phyloP scores from a whole-genome alignment of 1,140 invertebrate species.

The Geopemphigus sp. region DNA sequence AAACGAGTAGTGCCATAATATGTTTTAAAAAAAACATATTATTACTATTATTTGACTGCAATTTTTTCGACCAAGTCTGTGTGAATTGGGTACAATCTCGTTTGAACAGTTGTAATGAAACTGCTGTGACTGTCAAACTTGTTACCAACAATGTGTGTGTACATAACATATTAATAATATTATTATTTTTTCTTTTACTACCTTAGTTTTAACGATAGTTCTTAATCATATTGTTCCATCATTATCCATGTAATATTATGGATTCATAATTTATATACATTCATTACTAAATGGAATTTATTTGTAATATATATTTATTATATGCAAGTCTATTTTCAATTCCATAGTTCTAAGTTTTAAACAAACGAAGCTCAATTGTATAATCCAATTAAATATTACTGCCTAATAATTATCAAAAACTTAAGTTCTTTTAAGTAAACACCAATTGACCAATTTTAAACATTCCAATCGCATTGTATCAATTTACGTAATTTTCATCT shows the following conservation, averaged over 20 bases:
- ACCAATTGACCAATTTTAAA: background rate
- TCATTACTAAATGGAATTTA: constrained; percentile 1
- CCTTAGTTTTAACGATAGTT: constrained; percentile 41
- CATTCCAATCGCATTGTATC: background rate
- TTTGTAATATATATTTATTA: constrained; percentile 6
- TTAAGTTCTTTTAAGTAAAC: constrained; percentile 7
- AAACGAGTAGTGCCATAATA: constrained; percentile 51
- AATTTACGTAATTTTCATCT: background rate
- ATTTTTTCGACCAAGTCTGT: constrained; percentile 23
- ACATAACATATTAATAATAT: constrained; percentile 30
- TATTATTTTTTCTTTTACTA: constrained; percentile 15
- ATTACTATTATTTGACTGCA: constrained; percentile 1
- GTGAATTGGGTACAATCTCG: constrained; percentile 34
- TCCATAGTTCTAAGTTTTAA: constrained; percentile 20
- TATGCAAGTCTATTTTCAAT: constrained; percentile 20
- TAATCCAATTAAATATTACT: constrained; percentile 22
- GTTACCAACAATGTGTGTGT: constrained; percentile 41
- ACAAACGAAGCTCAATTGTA: constrained; percentile 31
- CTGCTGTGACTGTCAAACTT: constrained; percentile 29
- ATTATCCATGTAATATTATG: constrained; percentile 2
- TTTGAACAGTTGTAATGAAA: constrained; percentile 25
- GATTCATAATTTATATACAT: background rate
- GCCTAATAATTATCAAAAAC: constrained; percentile 14
- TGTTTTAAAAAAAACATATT: constrained; percentile 33
- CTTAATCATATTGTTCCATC: background rate